Conservation (phyloP, 2,113 vertebrate genomes). For the Lagopus leucura region DNA sequence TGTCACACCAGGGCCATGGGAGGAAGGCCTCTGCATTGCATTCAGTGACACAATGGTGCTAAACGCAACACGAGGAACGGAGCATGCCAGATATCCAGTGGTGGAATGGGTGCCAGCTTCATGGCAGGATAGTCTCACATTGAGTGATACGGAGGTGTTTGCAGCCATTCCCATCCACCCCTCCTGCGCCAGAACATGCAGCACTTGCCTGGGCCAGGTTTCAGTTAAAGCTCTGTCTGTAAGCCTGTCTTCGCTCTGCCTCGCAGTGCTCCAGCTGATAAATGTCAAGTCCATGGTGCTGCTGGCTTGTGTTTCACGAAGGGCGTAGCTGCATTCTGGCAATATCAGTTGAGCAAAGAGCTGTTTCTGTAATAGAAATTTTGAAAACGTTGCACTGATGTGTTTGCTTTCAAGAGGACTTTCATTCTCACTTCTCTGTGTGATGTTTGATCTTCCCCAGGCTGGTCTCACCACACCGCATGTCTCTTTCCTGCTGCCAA, state of each 20-base stretch:
- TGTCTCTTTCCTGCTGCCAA: background rate
- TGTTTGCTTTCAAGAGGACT: background rate
- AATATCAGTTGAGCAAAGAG: background rate
- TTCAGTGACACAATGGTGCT: background rate
- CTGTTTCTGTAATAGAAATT: background rate
- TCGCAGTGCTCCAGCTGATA: background rate
- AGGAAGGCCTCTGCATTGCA: background rate
- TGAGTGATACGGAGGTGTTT: background rate
- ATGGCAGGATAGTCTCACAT: background rate
- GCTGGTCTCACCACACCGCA: fast-evolving
- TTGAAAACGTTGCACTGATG: background rate
- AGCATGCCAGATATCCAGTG: background rate
- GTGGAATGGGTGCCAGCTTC: background rate
- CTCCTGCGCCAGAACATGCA: background rate
- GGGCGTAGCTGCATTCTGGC: background rate
- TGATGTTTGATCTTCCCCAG: background rate
- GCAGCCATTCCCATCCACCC: background rate
- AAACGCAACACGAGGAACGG: background rate
- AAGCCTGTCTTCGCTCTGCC: background rate
- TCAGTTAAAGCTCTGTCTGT: background rate
- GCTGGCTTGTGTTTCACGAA: background rate
- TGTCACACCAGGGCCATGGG: background rate
- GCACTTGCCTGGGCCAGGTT: background rate
- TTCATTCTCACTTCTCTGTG: background rate
- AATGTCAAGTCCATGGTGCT: background rate